A percentile compares a stretch with the other conserved stretches of the same genome.
Evolutionary conservation across 2,113 vertebrate genomes (phyloP).

Genomic region (Phrynosoma platyrhinos): DNA sequence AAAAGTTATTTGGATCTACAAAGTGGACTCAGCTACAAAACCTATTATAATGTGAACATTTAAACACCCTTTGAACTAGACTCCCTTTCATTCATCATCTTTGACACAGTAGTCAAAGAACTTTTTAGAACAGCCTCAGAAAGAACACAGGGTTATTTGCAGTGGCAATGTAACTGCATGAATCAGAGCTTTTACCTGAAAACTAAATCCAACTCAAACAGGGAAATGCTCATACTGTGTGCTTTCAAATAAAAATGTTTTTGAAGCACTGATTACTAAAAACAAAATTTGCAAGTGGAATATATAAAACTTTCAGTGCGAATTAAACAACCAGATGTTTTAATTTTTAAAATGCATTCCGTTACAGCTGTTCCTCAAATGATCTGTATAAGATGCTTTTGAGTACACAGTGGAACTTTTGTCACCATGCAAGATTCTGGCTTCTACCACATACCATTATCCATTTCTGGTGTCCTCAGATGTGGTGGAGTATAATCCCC

Average conservation of each 20-base stretch:
- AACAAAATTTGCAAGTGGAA: background rate
- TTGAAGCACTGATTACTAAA: constrained; percentile 1
- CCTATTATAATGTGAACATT: constrained; percentile 79
- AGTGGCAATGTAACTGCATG: constrained; percentile 48
- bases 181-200: constrained; percentile 57
- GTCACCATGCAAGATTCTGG: background rate
- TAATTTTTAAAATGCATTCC: background rate
- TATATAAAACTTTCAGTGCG: background rate
- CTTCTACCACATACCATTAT: background rate
- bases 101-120: constrained; percentile 77
- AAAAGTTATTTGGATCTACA: constrained; percentile 79
- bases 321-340: background rate
- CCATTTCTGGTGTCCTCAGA: background rate
- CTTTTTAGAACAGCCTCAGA: constrained; percentile 67
- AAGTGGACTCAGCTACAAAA: constrained; percentile 73
- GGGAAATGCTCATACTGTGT: constrained; percentile 5
- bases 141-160: constrained; percentile 45
- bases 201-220: constrained; percentile 40
- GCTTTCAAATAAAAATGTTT: constrained; percentile 30
- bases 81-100: constrained; percentile 77
- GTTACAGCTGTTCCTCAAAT: background rate
- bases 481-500: background rate
- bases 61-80: constrained; percentile 79
- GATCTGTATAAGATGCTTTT: background rate
- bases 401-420: background rate